Base-by-base conservation (phyloP, 2,888 invertebrate species). In the Xylophagus ater region DNA sequence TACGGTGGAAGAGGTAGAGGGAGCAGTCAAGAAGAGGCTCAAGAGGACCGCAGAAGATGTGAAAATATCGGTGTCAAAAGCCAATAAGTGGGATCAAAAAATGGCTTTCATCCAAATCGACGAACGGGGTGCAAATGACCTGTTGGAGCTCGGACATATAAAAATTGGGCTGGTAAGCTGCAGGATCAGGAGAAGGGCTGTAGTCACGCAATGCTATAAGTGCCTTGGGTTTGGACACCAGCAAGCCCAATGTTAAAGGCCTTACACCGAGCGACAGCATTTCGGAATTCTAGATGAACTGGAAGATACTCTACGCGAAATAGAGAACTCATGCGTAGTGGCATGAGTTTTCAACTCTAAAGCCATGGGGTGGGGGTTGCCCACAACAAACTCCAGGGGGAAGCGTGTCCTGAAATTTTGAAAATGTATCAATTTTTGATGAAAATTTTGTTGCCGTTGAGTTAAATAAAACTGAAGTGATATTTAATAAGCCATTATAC, bases 231-330 rank as follows among this genome's bases (percentile, higher is more conserved):
- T 20, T 6, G 21, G 31, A n/a, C 37, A 37, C 37, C 30, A 15
- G 12, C 37, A 37, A 13, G 15, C 14, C 12, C 14, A 30, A 4
- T 37, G 37, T 13, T 30, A 30, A 9, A 30, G 37, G n/a, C 37
- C 37, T 5, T 31, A 39, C 25, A 39, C 23, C 10, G 30, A 13
- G n/a, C 14, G 30, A 3, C 7, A 19, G 10, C n/a, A 13, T 4
- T 7, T 30, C 6, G 6, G 32, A 7, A 14, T 32, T 15, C 13
- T 28, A 7, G n/a, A 28, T 12, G n/a, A 2, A 7, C 8, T 28
- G 28, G 28, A 28, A 10, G 28, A 28, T 28, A 28, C 13, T 8
- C 14, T 15, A 4, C 28, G 28, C 13, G 28, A 28, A 28, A 6
- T 28, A 6, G 13, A 28, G 8, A 8, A 15, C 4, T 15, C 7